Evolutionary conservation across 2,113 vertebrate genomes (phyloP), one percentile per base, ranked within the genome.

Genomic region (Aspiorhynchus laticeps): DNA sequence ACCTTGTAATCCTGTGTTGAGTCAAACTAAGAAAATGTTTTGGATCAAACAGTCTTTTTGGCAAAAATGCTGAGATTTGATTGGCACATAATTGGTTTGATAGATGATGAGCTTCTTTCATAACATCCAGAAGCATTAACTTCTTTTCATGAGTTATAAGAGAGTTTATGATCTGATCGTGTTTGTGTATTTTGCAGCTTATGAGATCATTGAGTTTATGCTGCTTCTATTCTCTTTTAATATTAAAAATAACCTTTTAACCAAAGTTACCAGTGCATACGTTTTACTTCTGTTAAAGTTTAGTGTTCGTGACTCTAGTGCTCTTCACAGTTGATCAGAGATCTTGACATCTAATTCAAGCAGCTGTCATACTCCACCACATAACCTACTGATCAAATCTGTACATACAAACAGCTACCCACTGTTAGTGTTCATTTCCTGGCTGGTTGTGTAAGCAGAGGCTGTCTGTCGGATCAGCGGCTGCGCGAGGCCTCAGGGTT

Each of bases 381-480:
- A 73, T 43, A 46, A 4, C 48, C 14, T 43, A 19, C 31, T 75
- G 73, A 80, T 61, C 9, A 56, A 79, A 79, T 79, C 48, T 56
- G 31, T 9, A 56, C 76, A 79, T 11, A 79, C 17, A 56, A 19
- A 6, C 28, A 59, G 33, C 10, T 21, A 38, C n/a, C 24, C 31
- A 80, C 38, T 2, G n/a, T 82, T 67, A 31, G 38, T 17, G 46
- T 53, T 71, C 7, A 51, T 71, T 53, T 48, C 31, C 41, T 31
- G 10, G 41, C 38, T 69, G 59, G 24, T 28, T 56, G 31, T 69
- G 21, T n/a, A 80, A 38, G 53, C 12, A 81, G 69, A 48, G 6
- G 7, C 48, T 90, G 90, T 53, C 73, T 28, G 33, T 43, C 14
- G 91, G 93, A 93, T 94, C 89, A 90, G 80, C 78, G 9, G 86